Evolutionary conservation across 2,888 invertebrate genomes (phyloP).

Genomic region (Rotaria socialis): DNA sequence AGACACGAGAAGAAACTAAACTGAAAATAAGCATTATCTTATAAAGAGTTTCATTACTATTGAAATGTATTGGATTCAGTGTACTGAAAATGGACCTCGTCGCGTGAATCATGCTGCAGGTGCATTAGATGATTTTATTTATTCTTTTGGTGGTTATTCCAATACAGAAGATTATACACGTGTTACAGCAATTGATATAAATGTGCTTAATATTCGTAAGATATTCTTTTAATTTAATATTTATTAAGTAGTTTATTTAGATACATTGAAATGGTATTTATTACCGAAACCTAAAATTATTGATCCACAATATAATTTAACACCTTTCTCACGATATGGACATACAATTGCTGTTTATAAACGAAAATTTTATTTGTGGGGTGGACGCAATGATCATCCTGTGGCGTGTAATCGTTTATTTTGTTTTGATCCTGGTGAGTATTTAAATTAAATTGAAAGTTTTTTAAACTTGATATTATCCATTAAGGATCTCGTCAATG

Average conservation of each 20-base stretch:
- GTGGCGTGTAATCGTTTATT: constrained; percentile 75
- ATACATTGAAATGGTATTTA: constrained; percentile 61
- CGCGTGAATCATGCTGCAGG: constrained; percentile 88
- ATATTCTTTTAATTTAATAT: constrained; percentile 47
- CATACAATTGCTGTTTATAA: constrained; percentile 80
- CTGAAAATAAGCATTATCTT: too few relatives aligned
- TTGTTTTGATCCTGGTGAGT: constrained; percentile 71
- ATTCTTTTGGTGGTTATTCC: constrained; percentile 85
- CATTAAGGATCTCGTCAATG: constrained; percentile 56
- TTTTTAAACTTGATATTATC: constrained; percentile 17
- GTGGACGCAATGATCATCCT: constrained; percentile 77
- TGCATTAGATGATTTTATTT: constrained; percentile 69
- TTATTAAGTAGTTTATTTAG: constrained; percentile 53
- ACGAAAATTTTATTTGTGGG: constrained; percentile 78
- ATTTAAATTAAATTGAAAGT: neutral
- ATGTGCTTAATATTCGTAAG: constrained; percentile 73
- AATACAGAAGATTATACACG: constrained; percentile 72
- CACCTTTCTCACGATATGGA: constrained; percentile 74
- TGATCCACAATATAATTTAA: constrained; percentile 61
- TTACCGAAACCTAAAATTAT: constrained; percentile 61
- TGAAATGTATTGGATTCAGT: constrained; percentile 69
- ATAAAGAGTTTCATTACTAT: too few relatives aligned
- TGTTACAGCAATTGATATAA: constrained; percentile 73
- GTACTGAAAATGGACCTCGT: constrained; percentile 81
- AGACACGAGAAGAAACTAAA: too few relatives aligned